A percentile compares a stretch with the other conserved stretches of the same genome.
phyloP scores from a whole-genome alignment of 2,888 invertebrate genomes.

The Imbricaverruca yamaguchii region DNA sequence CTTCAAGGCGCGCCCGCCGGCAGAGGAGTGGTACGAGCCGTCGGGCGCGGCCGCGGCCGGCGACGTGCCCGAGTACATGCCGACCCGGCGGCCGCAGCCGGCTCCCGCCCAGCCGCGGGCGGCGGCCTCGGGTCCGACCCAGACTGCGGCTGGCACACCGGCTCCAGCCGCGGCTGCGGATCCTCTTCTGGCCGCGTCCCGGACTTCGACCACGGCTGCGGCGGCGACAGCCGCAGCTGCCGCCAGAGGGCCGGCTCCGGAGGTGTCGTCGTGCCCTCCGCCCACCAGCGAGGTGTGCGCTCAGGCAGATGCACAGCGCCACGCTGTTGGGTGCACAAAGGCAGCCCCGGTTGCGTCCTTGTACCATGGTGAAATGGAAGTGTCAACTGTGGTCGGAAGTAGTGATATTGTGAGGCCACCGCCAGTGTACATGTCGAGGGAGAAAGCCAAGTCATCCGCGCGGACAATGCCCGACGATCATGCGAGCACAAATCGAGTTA shows the following conservation, averaged over 20 bases:
- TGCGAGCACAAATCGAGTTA: no score
- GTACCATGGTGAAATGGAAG: no score
- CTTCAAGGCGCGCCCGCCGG: slow-evolving; percentile 30
- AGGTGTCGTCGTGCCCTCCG: slow-evolving; percentile 30
- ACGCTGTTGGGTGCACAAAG: slow-evolving; percentile 30
- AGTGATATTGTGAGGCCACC: no score
- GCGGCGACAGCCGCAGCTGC: slow-evolving; percentile 40
- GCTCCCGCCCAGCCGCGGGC: slow-evolving; percentile 11
- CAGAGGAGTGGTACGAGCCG: slow-evolving; percentile 38
- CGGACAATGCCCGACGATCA: no score
- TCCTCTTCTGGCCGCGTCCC: slow-evolving; percentile 27
- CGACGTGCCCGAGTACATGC: slow-evolving; percentile 38
- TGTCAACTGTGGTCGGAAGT: no score
- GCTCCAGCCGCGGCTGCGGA: slow-evolving; percentile 28
- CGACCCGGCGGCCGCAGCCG: slow-evolving; percentile 34
- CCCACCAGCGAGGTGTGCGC: no score
- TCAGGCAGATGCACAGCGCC: no score
- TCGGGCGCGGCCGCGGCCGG: slow-evolving; percentile 40
- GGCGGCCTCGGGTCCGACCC: slow-evolving; percentile 24
- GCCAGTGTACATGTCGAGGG: no score
- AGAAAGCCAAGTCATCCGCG: no score
- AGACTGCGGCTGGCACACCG: slow-evolving; percentile 27
- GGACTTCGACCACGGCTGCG: slow-evolving; percentile 33
- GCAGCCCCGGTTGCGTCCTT: slow-evolving; percentile 23
- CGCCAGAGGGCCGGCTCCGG: slow-evolving; percentile 34